Evolutionary conservation across 2,113 vertebrate species (phyloP), one percentile per base, ranked within the genome.

Genomic region (Azemiops feae): DNA sequence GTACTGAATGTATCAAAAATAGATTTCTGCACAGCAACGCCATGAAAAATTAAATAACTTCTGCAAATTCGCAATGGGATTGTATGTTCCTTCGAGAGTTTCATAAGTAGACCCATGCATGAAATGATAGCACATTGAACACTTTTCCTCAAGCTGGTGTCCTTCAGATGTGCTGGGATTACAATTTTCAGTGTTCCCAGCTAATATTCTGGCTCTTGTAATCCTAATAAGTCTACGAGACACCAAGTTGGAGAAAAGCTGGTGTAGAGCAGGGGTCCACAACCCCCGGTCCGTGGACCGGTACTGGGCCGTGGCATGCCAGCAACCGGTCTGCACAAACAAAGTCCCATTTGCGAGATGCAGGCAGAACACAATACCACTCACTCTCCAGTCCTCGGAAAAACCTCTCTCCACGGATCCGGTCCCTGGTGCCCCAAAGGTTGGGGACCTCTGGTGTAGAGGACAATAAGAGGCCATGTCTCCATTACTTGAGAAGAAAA

Each of bases 1-100:
- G 94, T 95, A 93, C 90, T 88, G 89, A 96, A 95, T 89, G 93
- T 96, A 96, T 94, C 96, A 95, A 95, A 97, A 92, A 86, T 94
- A 95, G 96, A 97, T 97, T 97, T 97, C 96, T 81, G 69, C 34
- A 7, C 34, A 81, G 39, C 34, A 39, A 20, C 39, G 69, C 69
- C 39, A 81, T 22, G 18, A 39, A 39, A 74, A 39, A 39, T 1
- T 1, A 22, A 81, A 20, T 81, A 20, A 81, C 69, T 39, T 39
- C 34, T 81, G n/a, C n/a, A 81, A 39, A 96, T 91, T 87, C 94
- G 89, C 91, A 91, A 50, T 81, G 9, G 88, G 45, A 58, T 95
- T 12, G 25, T 91, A 94, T 95, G 94, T 93, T 95, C 94, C 54
- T 54, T 91, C 16, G 92, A 92, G 94, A 93, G 91, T 92, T 92